These are phyloP conservation scores for Scaptomyza tumidula DNA, from an alignment of 2,888 invertebrate genomes.

Conservation along the genomic window DNA sequence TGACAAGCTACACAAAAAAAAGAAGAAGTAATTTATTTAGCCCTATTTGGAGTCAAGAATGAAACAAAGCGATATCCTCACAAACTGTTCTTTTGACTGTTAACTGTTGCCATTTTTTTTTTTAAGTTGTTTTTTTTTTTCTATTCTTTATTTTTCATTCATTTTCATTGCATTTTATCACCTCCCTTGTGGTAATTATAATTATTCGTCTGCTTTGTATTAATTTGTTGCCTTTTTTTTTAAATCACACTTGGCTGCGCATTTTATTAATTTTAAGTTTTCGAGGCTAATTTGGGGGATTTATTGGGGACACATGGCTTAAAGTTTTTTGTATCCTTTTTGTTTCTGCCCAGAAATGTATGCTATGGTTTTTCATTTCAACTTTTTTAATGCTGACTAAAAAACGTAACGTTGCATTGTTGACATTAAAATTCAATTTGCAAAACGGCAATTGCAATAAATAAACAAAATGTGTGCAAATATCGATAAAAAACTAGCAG, in stretches of 20 bases:
- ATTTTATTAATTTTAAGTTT: slow-evolving; percentile 31
- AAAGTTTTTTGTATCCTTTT: slow-evolving; percentile 3
- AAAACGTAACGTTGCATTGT: slow-evolving; percentile 22
- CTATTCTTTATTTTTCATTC: slow-evolving; percentile 10
- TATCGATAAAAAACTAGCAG: not conserved
- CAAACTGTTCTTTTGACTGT: slow-evolving; percentile 15
- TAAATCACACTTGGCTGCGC: not conserved
- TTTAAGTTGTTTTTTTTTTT: slow-evolving; percentile 21
- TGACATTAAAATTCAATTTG: slow-evolving; percentile 65
- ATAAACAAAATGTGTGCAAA: slow-evolving; percentile 28
- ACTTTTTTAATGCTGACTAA: slow-evolving; percentile 6
- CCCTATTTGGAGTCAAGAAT: not conserved
- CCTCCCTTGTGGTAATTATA: not conserved
- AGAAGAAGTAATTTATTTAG: not conserved
- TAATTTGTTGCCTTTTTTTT: not conserved
- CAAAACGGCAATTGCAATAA: slow-evolving; percentile 38
- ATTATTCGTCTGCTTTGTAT: not conserved
- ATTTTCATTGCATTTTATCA: slow-evolving; percentile 1
- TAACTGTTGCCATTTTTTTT: slow-evolving; percentile 22
- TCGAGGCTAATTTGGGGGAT: slow-evolving; percentile 16
- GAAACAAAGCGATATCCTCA: slow-evolving; percentile 10
- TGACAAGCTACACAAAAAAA: slow-evolving; percentile 21
- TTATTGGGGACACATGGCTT: not conserved
- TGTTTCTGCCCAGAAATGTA: slow-evolving; percentile 8
- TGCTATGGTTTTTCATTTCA: slow-evolving; percentile 12